Evolutionary conservation across 2,888 invertebrate genomes (phyloP).

Genomic region (Habroteleia sp.): DNA sequence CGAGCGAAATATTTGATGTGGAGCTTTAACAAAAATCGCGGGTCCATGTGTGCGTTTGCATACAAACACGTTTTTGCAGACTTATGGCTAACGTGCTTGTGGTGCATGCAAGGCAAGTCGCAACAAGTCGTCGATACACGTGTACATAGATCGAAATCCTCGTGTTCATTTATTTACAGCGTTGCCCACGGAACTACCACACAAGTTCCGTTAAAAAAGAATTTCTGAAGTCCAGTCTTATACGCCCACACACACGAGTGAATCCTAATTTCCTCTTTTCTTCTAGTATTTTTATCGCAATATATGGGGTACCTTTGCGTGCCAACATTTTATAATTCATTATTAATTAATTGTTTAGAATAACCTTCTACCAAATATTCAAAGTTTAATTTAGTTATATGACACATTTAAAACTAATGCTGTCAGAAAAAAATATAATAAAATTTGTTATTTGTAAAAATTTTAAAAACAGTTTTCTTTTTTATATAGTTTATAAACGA

Average conservation of each 20-base stretch:
- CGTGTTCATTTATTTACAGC: slow-evolving; percentile 60
- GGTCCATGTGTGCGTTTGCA: slow-evolving; percentile 30
- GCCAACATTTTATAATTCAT: no score
- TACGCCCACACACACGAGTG: slow-evolving; percentile 17
- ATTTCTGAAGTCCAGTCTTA: slow-evolving; percentile 28
- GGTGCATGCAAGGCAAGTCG: slow-evolving; percentile 52
- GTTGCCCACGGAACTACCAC: slow-evolving; percentile 40
- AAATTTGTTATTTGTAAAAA: no score
- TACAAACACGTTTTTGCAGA: slow-evolving; percentile 35
- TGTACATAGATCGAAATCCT: slow-evolving; percentile 61
- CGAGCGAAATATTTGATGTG: slow-evolving; percentile 39
- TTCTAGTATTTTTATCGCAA: no score
- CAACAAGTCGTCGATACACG: slow-evolving; percentile 67
- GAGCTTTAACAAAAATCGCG: slow-evolving; percentile 48
- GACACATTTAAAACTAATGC: no score
- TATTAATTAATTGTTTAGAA: no score
- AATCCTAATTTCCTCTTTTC: slow-evolving; percentile 16
- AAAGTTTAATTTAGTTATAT: no score
- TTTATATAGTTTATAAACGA: no score
- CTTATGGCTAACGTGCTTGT: slow-evolving; percentile 43
- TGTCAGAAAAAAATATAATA: no score
- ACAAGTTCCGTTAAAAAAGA: slow-evolving; percentile 56
- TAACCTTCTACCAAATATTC: no score
- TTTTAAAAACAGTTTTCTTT: no score
- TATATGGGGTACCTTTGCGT: no score